Percentiles rank a stretch among this genome's conserved stretches.
These are phyloP conservation scores for Myiopsitta monachus DNA, from an alignment of 2,113 vertebrate species.

Conservation along the genomic window DNA sequence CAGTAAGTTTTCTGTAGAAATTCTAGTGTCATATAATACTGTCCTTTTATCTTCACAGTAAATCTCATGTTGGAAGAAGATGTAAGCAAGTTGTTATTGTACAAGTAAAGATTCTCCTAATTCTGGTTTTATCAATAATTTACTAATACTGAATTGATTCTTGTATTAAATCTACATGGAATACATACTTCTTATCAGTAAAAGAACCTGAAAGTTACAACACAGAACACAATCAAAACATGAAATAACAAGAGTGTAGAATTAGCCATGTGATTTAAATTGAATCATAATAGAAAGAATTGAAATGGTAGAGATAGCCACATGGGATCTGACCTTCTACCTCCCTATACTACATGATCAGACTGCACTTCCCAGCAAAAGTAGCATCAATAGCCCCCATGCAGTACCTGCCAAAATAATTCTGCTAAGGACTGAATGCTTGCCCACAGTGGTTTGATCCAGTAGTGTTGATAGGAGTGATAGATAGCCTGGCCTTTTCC, in stretches of 20 bases:
- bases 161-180: constrained; percentile 12
- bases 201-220: not conserved
- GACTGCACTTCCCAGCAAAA: constrained; percentile 14
- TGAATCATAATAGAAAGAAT: not conserved
- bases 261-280: constrained; percentile 12
- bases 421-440: not conserved
- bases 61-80: constrained; percentile 4
- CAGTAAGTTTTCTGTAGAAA: not conserved
- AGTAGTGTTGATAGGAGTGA: not conserved
- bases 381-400: not conserved
- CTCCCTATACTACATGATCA: not conserved
- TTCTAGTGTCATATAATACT: not conserved
- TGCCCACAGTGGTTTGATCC: not conserved
- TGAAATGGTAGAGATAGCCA: not conserved
- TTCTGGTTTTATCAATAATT: not conserved
- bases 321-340: not conserved
- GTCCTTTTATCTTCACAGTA: not conserved
- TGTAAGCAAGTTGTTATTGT: not conserved
- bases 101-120: constrained; percentile 20
- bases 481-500: not conserved
- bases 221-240: not conserved
- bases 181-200: not conserved
- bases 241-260: not conserved
- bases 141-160: not conserved
- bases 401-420: not conserved